Conservation (phyloP, 2,113 vertebrate genomes). For the Scartelaos histophorus region DNA sequence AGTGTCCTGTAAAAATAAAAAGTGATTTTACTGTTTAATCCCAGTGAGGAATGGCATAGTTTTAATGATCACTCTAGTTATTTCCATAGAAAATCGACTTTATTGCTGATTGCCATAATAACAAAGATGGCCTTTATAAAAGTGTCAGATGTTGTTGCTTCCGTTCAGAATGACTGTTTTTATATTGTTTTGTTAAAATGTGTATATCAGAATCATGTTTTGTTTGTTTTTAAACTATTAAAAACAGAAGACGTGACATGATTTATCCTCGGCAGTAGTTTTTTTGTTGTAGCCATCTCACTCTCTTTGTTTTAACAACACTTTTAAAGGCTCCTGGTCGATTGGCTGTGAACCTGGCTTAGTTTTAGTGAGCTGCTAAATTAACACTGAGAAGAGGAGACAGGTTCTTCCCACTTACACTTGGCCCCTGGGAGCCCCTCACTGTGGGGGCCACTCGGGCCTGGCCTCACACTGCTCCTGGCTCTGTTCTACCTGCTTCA, state of each 20-base stretch:
- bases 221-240: neutral
- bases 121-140: neutral
- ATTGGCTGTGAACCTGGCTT: constrained; percentile 53
- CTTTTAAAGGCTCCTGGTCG: constrained; percentile 41
- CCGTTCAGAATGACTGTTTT: neutral
- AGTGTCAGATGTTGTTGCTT: neutral
- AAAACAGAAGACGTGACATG: neutral
- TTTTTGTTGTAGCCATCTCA: neutral
- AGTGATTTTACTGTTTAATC: neutral
- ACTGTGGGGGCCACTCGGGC: constrained; percentile 49
- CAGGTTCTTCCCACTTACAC: constrained; percentile 60
- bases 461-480: constrained; percentile 33
- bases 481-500: constrained; percentile 70
- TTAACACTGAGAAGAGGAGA: constrained; percentile 60
- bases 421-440: constrained; percentile 64
- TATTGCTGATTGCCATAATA: constrained; percentile 1
- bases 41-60: neutral
- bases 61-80: neutral
- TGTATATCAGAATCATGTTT: neutral
- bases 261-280: neutral
- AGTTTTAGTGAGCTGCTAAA: constrained; percentile 51
- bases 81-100: neutral
- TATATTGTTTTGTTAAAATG: neutral
- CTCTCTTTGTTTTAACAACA: constrained; percentile 7
- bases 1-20: neutral